Conservation (phyloP, 2,113 vertebrate genomes). For the Apteryx mantelli region DNA sequence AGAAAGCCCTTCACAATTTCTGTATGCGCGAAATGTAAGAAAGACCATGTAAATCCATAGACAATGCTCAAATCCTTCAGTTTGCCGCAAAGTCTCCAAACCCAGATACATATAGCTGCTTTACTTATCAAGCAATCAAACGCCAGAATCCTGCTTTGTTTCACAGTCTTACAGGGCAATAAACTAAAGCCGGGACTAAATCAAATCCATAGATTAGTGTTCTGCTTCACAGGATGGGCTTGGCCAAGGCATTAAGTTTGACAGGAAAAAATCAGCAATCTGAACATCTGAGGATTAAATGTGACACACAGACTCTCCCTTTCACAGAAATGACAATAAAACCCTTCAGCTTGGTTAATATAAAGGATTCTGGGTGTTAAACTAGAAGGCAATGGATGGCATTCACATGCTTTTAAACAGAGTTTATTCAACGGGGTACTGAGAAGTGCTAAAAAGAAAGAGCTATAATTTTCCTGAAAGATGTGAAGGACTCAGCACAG, state of each 20-base stretch:
- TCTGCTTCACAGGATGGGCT: background rate
- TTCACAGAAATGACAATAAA: fast-evolving
- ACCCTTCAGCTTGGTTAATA: fast-evolving
- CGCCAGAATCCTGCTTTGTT: background rate
- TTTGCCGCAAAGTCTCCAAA: background rate
- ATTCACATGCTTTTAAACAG: background rate
- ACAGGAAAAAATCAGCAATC: background rate
- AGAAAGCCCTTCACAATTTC: background rate
- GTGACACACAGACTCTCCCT: background rate
- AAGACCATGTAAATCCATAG: background rate
- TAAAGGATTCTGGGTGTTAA: fast-evolving
- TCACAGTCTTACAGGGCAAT: fast-evolving
- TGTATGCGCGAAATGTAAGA: background rate
- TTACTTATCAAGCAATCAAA: background rate
- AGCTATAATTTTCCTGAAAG: fast-evolving
- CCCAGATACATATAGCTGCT: fast-evolving
- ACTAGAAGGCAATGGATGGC: fast-evolving
- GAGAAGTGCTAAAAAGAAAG: background rate
- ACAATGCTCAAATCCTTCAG: background rate
- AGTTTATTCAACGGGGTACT: background rate
- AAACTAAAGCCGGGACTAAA: background rate
- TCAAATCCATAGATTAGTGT: fast-evolving
- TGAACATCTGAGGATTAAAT: background rate
- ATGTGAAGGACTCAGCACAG: background rate
- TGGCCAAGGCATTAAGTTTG: background rate